Conservation (phyloP, 2,888 invertebrate genomes). For the Notodonta dromedarius region DNA sequence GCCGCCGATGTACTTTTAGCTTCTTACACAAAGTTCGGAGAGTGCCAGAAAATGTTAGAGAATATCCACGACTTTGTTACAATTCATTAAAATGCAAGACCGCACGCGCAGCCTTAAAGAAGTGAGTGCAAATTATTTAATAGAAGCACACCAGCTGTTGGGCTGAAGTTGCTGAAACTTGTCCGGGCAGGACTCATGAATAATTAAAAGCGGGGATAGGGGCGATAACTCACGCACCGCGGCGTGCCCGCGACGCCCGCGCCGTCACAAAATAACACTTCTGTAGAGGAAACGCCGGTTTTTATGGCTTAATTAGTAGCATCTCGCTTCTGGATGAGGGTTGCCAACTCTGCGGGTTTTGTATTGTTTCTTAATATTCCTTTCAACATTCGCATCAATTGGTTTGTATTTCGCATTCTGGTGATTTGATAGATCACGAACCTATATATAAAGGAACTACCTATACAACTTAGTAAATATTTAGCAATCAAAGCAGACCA, state of each 20-base stretch:
- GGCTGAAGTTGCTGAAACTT: constrained; percentile 65
- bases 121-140: constrained; percentile 73
- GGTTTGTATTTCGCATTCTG: no score
- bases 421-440: no score
- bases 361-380: not conserved
- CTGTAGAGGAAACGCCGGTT: constrained; percentile 62
- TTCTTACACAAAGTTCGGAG: no score
- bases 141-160: constrained; percentile 69
- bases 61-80: constrained; percentile 6
- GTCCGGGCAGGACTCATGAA: constrained; percentile 68
- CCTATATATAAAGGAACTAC: no score
- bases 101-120: constrained; percentile 52
- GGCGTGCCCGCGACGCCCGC: constrained; percentile 34
- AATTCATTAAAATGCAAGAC: constrained; percentile 46
- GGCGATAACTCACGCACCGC: constrained; percentile 70
- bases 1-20: no score
- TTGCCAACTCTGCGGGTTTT: not conserved
- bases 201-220: constrained; percentile 73
- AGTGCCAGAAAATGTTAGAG: not conserved
- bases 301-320: constrained; percentile 78
- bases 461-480: no score
- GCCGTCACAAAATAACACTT: constrained; percentile 66
- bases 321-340: constrained; percentile 51
- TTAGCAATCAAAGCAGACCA: no score
- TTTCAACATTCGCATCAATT: not conserved